Base-by-base conservation (phyloP, 1,140 invertebrate genomes). In the Mylabris phalerata region DNA sequence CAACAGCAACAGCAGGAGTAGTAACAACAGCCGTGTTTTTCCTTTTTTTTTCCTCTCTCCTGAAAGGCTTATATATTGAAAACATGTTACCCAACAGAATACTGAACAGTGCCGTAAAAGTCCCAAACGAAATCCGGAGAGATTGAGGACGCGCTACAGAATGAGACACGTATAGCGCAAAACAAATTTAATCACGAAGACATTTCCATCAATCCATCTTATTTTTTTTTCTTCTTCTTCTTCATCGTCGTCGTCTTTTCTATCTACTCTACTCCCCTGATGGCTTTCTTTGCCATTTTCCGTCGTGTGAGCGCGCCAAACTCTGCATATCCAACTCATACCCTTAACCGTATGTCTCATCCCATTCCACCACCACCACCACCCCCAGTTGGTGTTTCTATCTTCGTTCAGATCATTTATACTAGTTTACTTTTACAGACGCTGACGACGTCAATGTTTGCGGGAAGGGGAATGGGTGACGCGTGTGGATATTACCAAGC, bases 141-240 rank as follows among this genome's bases (percentile, higher is more conserved):
- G 45, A 47, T 47, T 38, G 39, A 47, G 32, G 49, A 43, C 57
- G 43, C 43, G 55, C 50, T 62, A 57, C 55, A 55, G 57, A 66
- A 63, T 50, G 56, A 63, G 57, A 66, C 67, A 64, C 60, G 66
- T 66, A 69, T 32, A 19, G 56, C 59, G 61, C 49, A 69, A 71
- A 71, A 71, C 70, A 71, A 71, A 71, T 71, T 71, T 68, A 67
- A 71, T 71, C 70, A 71, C 64, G 66, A 63, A 64, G 67, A 69
- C 68, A 66, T 71, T 69, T 70, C 67, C 70, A 71, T 71, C 70
- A 70, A 71, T 71, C 68, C 66, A 70, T 71, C 68, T 70, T 71
- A 65, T 70, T 69, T 70, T 71, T 66, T 69, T 64, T 48, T 40
- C 24, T 55, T 42, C 7, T 32, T 32, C 7, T 27, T 32, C 39